Evolutionary conservation across 92 coral and sea anemone species (phyloP).

Genomic region (Muricea muricata): DNA sequence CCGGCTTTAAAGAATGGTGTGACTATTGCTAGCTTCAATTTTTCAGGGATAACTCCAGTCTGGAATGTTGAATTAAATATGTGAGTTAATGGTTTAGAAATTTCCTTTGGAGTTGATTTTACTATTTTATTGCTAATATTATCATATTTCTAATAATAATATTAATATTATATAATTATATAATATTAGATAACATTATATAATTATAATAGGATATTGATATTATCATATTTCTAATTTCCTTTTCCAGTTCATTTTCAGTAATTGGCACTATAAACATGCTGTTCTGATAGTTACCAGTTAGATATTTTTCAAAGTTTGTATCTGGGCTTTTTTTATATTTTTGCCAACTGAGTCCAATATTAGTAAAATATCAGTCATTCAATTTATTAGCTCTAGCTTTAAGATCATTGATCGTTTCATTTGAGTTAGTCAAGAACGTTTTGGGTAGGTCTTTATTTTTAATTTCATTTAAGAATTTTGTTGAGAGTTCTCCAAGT

Average conservation of each 20-base stretch:
- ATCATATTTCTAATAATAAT: too few relatives aligned
- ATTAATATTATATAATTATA: too few relatives aligned
- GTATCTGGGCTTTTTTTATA: not conserved
- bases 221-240: not conserved
- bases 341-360: not conserved
- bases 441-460: not conserved
- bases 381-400: not conserved
- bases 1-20: slow-evolving; percentile 24
- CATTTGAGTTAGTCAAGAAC: not conserved
- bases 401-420: not conserved
- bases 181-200: too few relatives aligned
- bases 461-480: not conserved
- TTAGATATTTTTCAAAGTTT: not conserved
- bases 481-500: not conserved
- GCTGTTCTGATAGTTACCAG: not conserved
- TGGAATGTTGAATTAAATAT: not conserved
- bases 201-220: too few relatives aligned
- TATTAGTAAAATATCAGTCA: not conserved
- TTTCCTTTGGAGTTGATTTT: not conserved
- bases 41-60: not conserved
- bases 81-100: not conserved
- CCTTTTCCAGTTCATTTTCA: not conserved
- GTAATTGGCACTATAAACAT: slow-evolving; percentile 12
- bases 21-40: not conserved
- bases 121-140: not conserved